Conservation (phyloP, 2,888 invertebrate species). For the Lathronympha strigana region DNA sequence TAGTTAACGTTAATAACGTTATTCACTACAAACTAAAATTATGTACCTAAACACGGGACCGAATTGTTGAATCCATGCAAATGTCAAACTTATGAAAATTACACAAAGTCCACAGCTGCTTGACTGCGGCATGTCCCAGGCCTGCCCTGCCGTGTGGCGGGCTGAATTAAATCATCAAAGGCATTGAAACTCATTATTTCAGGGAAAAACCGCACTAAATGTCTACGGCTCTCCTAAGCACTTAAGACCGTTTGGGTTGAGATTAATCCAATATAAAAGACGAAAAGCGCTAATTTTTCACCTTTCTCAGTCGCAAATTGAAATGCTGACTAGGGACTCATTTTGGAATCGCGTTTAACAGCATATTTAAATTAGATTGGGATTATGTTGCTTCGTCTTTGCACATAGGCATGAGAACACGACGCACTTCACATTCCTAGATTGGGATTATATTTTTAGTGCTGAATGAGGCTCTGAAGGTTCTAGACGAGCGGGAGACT, state of each 20-base stretch:
- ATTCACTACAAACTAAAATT: neutral
- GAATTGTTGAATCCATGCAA: neutral
- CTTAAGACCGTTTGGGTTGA: neutral
- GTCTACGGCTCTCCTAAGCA: neutral
- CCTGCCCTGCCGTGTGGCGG: constrained; percentile 10
- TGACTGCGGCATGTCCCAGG: neutral
- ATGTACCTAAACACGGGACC: neutral
- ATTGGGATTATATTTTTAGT: neutral
- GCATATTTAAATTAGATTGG: neutral
- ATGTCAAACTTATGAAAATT: neutral
- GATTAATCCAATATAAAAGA: constrained; percentile 37
- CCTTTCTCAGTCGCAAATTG: constrained; percentile 53
- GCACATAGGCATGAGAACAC: neutral
- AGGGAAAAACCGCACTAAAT: neutral
- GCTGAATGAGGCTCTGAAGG: neutral
- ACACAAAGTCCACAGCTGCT: neutral
- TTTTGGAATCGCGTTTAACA: neutral
- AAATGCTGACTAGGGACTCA: constrained; percentile 54
- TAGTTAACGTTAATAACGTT: too few species aligned
- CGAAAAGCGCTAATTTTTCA: constrained; percentile 50
- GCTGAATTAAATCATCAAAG: constrained; percentile 32
- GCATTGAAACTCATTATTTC: neutral
- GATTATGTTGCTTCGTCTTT: neutral
- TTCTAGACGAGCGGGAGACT: constrained; percentile 43
- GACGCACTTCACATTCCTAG: neutral